Conservation (phyloP, 2,888 invertebrate species). For the Siphlonurus alternatus region DNA sequence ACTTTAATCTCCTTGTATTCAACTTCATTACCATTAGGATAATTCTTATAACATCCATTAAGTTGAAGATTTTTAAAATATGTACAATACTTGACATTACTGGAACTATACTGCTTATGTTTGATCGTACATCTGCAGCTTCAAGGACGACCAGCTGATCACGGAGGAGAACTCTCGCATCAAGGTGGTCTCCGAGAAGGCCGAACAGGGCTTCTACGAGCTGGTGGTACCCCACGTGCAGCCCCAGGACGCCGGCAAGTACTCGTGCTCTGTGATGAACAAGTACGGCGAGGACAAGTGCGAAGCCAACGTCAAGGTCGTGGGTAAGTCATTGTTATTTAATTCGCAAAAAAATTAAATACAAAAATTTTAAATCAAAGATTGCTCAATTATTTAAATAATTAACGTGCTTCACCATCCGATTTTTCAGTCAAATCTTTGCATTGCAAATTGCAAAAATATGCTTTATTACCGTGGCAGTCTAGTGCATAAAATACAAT, state of each 20-base stretch:
- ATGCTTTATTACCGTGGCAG: no score
- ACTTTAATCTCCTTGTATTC: no score
- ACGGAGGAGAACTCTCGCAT: constrained; percentile 44
- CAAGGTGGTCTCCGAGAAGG: constrained; percentile 52
- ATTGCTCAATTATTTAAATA: no score
- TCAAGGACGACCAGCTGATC: constrained; percentile 62
- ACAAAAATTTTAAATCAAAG: background rate
- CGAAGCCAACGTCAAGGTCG: constrained; percentile 61
- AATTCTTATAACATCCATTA: no score
- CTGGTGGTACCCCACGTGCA: constrained; percentile 68
- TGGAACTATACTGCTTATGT: background rate
- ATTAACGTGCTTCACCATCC: no score
- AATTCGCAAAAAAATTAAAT: background rate
- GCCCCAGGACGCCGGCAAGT: constrained; percentile 60
- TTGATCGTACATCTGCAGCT: constrained; percentile 35
- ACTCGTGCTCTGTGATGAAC: constrained; percentile 71
- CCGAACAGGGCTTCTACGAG: constrained; percentile 73
- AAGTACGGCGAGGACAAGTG: constrained; percentile 59
- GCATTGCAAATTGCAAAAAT: no score
- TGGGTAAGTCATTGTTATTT: constrained; percentile 32
- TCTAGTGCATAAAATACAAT: no score
- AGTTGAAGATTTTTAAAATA: no score
- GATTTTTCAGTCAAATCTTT: no score
- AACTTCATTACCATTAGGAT: no score
- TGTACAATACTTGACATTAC: background rate